Base-by-base conservation (phyloP, 2,888 invertebrate genomes). In the Patella caerulea region DNA sequence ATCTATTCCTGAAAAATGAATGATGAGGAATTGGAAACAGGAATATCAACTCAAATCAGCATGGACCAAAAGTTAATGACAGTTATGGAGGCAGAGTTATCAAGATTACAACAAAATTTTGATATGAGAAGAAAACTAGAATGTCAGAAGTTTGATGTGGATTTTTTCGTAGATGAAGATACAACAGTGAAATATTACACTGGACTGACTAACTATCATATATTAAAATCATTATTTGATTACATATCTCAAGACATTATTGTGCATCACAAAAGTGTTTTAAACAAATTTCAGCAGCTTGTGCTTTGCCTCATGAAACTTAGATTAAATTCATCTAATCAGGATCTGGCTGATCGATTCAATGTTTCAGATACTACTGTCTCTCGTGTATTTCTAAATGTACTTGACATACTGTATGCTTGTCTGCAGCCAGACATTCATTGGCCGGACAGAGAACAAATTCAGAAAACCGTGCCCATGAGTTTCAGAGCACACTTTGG, bases 401-500 rank as follows among this genome's bases (percentile, higher is more conserved):
- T 59, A 59, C 17, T 59, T n/a, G 59, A 59, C n/a, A 59, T 73
- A 1, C 45, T 73, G 65, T 69, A 73, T 29, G 45, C 24, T 45
- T 45, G 54, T n/a, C 24, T 77, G 11, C 69, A 59, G 52, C 34
- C 12, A 15, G 17, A 73, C 4, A 53, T 73, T 29, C 70, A 24
- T 74, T 78, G 71, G 78, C 78, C 78, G 1, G 74, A 78, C 9
- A 52, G 78, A 19, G 71, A 74, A 15, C 15, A 19, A 17, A 24
- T 78, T 17, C 56, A 24, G n/a, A 77, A 73, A 53, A 74, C 71
- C 12, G 77, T 76, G 74, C 79, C 79, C 15, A 72, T 75, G 73
- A 52, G 71, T 14, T 79, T 81, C 71, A 56, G 72, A 29, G 54
- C 29, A 65, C 24, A 54, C 34, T 78, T 76, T 78, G 76, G 72